Evolutionary conservation across 2,797 vertebrate species (phyloP).

Genomic region (Microctenopoma stevenorrisi): DNA sequence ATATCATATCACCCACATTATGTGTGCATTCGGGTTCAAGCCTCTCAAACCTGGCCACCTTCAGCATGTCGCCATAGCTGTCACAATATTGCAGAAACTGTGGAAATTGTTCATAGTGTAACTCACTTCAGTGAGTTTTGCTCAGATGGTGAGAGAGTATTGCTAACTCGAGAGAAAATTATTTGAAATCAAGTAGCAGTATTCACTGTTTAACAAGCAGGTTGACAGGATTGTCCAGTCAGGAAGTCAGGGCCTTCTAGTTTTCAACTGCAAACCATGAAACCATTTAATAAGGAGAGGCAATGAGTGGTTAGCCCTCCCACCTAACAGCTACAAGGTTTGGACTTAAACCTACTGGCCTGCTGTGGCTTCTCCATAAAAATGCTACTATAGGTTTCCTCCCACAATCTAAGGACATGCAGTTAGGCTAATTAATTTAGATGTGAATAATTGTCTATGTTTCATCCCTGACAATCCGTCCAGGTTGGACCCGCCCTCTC

Average conservation of each 20-base stretch:
- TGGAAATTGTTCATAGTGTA: conserved; percentile 1
- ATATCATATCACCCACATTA: not conserved
- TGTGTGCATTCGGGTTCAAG: not conserved
- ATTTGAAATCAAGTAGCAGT: conserved; percentile 27
- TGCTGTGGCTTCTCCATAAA: too few species aligned
- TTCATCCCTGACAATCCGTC: too few species aligned
- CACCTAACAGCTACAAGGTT: too few species aligned
- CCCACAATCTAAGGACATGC: too few species aligned
- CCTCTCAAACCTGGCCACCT: conserved; percentile 5
- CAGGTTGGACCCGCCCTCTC: too few species aligned
- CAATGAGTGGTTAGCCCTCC: too few species aligned
- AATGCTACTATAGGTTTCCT: too few species aligned
- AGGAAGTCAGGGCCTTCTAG: not conserved
- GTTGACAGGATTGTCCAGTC: not conserved
- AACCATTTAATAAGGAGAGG: not conserved
- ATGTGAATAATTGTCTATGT: too few species aligned
- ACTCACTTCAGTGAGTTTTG: conserved; percentile 14
- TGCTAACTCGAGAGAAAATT: conserved; percentile 3
- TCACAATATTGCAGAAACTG: conserved; percentile 5
- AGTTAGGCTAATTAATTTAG: too few species aligned
- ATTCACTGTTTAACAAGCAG: conserved; percentile 1
- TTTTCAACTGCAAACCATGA: not conserved
- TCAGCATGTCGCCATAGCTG: too few species aligned
- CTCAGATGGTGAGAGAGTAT: conserved; percentile 7
- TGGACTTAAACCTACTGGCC: not conserved